Conservation (phyloP, 1,140 invertebrate species). For the Leptinotarsa defecta region DNA sequence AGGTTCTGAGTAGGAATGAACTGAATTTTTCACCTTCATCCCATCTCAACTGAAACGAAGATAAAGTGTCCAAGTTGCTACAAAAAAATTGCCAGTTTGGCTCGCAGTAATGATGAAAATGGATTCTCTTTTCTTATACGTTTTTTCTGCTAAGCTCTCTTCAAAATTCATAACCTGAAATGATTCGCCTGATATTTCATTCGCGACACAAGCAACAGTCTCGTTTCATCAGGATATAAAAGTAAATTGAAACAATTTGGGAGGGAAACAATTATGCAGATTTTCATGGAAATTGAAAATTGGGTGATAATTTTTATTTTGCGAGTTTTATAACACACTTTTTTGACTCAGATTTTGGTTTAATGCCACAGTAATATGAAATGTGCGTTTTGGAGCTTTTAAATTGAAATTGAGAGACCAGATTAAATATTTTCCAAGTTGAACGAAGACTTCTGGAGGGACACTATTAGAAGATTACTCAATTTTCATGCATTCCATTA, state of each 20-base stretch:
- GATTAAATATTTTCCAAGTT: background rate
- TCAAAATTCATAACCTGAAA: conserved; percentile 4
- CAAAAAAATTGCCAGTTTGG: too few relatives aligned
- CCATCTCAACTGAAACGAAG: too few relatives aligned
- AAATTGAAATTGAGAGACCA: background rate
- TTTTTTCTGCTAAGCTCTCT: background rate
- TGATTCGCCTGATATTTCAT: background rate
- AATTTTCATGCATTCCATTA: background rate
- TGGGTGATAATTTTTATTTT: conserved; percentile 20
- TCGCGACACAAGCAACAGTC: background rate
- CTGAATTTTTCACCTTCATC: too few relatives aligned
- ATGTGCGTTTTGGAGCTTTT: background rate
- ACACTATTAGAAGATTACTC: background rate
- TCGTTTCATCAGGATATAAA: conserved; percentile 21
- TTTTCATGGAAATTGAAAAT: conserved; percentile 23
- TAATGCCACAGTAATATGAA: background rate
- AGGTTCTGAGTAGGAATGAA: too few relatives aligned
- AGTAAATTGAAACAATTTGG: conserved; percentile 24
- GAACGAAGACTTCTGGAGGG: background rate
- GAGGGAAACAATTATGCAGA: conserved; percentile 15
- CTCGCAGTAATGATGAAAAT: background rate
- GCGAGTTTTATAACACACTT: conserved; percentile 15
- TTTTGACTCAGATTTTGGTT: conserved; percentile 1
- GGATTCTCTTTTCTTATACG: background rate
- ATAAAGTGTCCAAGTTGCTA: too few relatives aligned